Evolutionary conservation across 2,113 vertebrate species (phyloP).

Genomic region (Laterallus jamaicensis): DNA sequence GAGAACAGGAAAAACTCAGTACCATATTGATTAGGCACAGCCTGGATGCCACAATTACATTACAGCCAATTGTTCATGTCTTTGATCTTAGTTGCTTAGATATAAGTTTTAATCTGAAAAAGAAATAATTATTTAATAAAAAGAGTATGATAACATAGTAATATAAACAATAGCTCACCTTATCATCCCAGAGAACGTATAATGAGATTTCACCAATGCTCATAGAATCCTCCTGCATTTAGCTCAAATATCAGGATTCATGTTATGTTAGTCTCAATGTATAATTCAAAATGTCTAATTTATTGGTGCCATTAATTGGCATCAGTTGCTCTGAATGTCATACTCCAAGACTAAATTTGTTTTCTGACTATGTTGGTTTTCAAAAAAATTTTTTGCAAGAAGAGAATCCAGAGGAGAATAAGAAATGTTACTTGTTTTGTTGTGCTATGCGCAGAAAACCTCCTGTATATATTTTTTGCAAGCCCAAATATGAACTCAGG

Average conservation of each 20-base stretch:
- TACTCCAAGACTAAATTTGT: neutral
- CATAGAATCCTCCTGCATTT: neutral
- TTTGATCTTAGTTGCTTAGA: neutral
- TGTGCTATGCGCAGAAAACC: neutral
- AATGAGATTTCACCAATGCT: neutral
- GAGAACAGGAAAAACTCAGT: neutral
- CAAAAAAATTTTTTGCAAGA: neutral
- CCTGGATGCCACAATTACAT: neutral
- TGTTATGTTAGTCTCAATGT: neutral
- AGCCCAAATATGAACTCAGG: neutral
- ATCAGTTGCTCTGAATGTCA: neutral
- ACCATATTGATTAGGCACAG: neutral
- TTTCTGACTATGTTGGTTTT: neutral
- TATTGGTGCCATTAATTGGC: neutral
- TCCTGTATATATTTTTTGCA: neutral
- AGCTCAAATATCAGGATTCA: neutral
- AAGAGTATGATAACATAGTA: neutral
- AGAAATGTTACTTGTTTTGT: neutral
- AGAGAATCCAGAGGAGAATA: neutral
- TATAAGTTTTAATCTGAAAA: conserved; percentile 12
- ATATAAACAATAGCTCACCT: neutral
- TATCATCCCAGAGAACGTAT: neutral
- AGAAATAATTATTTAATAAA: conserved; percentile 15
- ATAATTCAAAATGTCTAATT: conserved; percentile 1
- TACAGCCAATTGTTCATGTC: neutral